Evolutionary conservation across 2,113 vertebrate species (phyloP), one percentile per base, ranked within the genome.

Genomic region (Tretioscincus oriximinensis): DNA sequence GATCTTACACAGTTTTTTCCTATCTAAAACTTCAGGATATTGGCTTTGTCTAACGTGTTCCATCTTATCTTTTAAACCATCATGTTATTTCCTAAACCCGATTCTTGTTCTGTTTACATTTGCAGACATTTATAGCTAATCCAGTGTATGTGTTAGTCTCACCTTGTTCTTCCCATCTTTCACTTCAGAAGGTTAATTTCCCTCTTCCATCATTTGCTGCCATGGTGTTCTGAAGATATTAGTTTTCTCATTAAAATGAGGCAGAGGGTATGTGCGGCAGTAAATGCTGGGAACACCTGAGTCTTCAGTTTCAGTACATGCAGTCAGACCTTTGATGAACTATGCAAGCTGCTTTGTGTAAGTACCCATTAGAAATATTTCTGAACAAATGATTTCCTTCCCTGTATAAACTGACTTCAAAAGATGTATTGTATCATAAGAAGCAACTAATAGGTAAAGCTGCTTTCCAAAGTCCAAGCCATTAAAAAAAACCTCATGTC

Each of bases 361-460:
- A 86, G 22, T 63, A 88, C 74, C 70, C 87, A n/a, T 76, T 41
- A 24, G 3, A 74, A 85, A 69, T 41, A n/a, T 14, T 85, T 70
- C 20, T n/a, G 54, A 88, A 78, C 45, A 9, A 35, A 74, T 84
- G 10, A 75, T 29, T 67, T 47, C 51, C 64, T n/a, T 83, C 54
- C 78, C 76, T 71, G 12, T 61, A 76, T 72, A 76, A 81, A 9
- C 26, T 49, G 77, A 81, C 35, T 86, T 26, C 70, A 65, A 80
- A 89, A 88, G 83, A 80, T 82, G n/a, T 67, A 65, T 51, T 11
- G 64, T 85, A 79, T 80, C 31, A 78, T 49, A 4, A 11, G 35
- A 81, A 64, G 31, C 0, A 4, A 58, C 24, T 84, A 89, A 88
- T 67, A 76, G 35, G 67, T 47, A 41, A 80, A 77, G 83, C 66